These are phyloP conservation scores for Dyspetes luteomarginatus DNA, from an alignment of 2,888 invertebrate genomes.

Conservation along the genomic window DNA sequence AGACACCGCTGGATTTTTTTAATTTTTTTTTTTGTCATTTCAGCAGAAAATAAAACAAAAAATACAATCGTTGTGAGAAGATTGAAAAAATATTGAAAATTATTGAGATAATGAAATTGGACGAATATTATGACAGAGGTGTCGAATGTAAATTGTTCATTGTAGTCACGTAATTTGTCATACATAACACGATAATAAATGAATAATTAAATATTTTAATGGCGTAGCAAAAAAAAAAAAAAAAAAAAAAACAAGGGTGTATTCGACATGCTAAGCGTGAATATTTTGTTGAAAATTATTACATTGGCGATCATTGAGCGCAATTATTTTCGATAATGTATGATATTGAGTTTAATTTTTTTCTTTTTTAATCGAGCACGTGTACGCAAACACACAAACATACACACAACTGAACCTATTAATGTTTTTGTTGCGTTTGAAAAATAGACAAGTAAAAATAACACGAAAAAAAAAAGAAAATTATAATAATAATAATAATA, in stretches of 20 bases:
- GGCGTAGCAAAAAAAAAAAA: slow-evolving; percentile 30
- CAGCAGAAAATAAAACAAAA: not conserved
- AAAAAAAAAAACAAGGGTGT: slow-evolving; percentile 22
- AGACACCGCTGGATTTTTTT: slow-evolving; percentile 43
- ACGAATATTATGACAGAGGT: slow-evolving; percentile 32
- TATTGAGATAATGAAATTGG: slow-evolving; percentile 8
- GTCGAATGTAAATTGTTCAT: slow-evolving; percentile 65
- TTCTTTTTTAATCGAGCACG: slow-evolving; percentile 45
- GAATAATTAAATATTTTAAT: slow-evolving; percentile 30
- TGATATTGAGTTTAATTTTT: slow-evolving; percentile 11
- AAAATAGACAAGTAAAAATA: too few species aligned
- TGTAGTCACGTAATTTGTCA: slow-evolving; percentile 62
- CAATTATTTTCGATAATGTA: slow-evolving; percentile 36
- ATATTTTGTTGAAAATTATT: slow-evolving; percentile 12
- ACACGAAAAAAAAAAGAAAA: slow-evolving; percentile 1
- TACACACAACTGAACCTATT: not conserved
- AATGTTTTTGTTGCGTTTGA: not conserved
- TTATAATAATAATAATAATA: too few species aligned
- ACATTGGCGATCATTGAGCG: slow-evolving; percentile 38
- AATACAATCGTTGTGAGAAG: slow-evolving; percentile 25
- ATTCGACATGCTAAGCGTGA: slow-evolving; percentile 4
- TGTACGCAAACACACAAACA: not conserved
- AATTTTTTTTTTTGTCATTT: slow-evolving; percentile 19
- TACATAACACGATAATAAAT: slow-evolving; percentile 49
- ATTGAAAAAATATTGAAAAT: slow-evolving; percentile 30